These are phyloP conservation scores for Leptinotarsa undecemlineata DNA, from an alignment of 1,140 invertebrate species.

Conservation along the genomic window DNA sequence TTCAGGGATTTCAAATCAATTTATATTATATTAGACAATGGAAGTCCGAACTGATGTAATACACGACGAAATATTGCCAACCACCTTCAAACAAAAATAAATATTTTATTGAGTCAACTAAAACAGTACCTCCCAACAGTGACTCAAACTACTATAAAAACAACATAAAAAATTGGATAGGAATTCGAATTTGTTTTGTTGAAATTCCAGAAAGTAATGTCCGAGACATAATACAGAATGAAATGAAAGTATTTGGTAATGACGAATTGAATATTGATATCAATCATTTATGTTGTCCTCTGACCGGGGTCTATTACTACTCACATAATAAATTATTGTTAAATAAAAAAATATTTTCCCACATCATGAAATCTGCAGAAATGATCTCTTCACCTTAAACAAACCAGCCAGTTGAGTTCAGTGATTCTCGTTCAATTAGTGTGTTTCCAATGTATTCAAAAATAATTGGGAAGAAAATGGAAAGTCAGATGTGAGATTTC, in stretches of 20 bases:
- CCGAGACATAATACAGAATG: neutral
- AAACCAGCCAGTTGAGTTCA: neutral
- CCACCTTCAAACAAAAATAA: too few relatives aligned
- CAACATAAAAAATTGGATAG: too few relatives aligned
- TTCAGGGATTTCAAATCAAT: too few relatives aligned
- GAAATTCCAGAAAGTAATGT: neutral
- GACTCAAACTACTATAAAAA: too few relatives aligned
- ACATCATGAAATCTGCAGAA: neutral
- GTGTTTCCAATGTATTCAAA: neutral
- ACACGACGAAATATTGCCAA: too few relatives aligned
- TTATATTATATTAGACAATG: too few relatives aligned
- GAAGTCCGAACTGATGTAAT: too few relatives aligned
- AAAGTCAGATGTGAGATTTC: neutral
- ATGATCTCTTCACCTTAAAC: neutral
- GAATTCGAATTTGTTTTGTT: too few relatives aligned
- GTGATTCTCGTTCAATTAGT: neutral
- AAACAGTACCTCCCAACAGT: too few relatives aligned
- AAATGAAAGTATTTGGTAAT: neutral
- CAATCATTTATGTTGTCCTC: neutral
- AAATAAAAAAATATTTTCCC: neutral
- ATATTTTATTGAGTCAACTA: too few relatives aligned
- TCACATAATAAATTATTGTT: neutral
- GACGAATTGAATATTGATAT: neutral
- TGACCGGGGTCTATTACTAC: neutral
- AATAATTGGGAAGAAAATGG: neutral